Evolutionary conservation across 2,888 invertebrate genomes (phyloP), one percentile per base, ranked within the genome.

Genomic region (Nemurella pictetii): DNA sequence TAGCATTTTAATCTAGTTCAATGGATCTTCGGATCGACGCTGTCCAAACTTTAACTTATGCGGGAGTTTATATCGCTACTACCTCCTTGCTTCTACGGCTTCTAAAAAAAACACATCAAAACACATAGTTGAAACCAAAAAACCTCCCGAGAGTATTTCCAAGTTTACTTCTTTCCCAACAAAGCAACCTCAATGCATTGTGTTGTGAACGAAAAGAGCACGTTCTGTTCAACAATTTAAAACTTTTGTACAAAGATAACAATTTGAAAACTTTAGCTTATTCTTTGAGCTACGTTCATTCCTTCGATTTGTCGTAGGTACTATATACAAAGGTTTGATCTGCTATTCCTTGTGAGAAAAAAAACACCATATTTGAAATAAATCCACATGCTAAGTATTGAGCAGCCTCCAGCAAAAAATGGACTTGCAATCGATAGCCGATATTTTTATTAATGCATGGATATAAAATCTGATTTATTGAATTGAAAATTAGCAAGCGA

Each of bases 111-210:
- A 82, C 82, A 55, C 82, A 82, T 36, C 27, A 72, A 36, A 72
- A 82, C 82, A 82, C 82, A 82, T 82, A n/a, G 82, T 82, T 55
- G 20, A 55, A 78, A 78, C 55, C 55, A 26, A 55, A 82, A 55
- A 82, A 82, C 72, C 82, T 82, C 82, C 82, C 82, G 15, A 82
- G 82, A 55, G 82, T 36, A 82, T 55, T 35, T 36, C 29, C 27
- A 82, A 82, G 82, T 82, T 82, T n/a, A 82, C 82, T 82, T 26
- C 82, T 82, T 35, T 55, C 30, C 82, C 29, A 72, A 36, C 36
- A 82, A 81, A 82, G 82, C 25, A 82, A 82, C 82, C 72, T 82
- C 82, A 72, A 82, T 72, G 55, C 72, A 82, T 82, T 82, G 82
- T 82, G 29, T 81, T 81, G 81, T 28, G 81, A 29, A n/a, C 55